Evolutionary conservation across 35 echinoderm and acorn worm genomes (phyloP).

Genomic region (Nesometra sesokonis): DNA sequence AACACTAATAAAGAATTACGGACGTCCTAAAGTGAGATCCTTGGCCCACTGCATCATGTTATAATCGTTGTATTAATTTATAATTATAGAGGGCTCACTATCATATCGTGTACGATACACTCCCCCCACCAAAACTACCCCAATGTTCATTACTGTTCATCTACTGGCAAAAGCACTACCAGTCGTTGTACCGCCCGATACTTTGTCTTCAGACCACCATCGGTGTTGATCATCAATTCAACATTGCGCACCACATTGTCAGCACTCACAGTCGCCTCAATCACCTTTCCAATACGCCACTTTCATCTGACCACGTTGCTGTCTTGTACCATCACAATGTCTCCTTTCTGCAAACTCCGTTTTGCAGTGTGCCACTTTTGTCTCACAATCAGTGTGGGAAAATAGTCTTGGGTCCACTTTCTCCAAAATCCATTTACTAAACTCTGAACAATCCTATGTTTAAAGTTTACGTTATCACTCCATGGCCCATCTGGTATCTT

Average conservation of each 20-base stretch:
- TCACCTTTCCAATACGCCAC: background rate
- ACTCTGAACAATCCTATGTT: constrained; percentile 25
- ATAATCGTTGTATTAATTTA: no score
- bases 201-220: background rate
- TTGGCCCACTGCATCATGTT: no score
- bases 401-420: constrained; percentile 27
- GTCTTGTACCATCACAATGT: constrained; percentile 14
- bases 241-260: constrained; percentile 8
- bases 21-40: no score
- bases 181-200: background rate
- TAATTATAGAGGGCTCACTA: no score
- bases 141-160: constrained; percentile 13
- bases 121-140: constrained; percentile 13
- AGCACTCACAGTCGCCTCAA: background rate
- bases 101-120: constrained; percentile 3
- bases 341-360: constrained; percentile 25
- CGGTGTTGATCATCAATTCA: background rate
- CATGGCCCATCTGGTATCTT: constrained; percentile 20
- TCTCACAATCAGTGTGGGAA: constrained; percentile 26
- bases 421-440: constrained; percentile 33
- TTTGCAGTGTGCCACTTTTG: constrained; percentile 40
- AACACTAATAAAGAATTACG: no score
- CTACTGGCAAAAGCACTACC: constrained; percentile 8
- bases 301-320: background rate
- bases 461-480: constrained; percentile 12